Evolutionary conservation across 2,797 vertebrate genomes (phyloP).

Genomic region (Chelonia mydas): DNA sequence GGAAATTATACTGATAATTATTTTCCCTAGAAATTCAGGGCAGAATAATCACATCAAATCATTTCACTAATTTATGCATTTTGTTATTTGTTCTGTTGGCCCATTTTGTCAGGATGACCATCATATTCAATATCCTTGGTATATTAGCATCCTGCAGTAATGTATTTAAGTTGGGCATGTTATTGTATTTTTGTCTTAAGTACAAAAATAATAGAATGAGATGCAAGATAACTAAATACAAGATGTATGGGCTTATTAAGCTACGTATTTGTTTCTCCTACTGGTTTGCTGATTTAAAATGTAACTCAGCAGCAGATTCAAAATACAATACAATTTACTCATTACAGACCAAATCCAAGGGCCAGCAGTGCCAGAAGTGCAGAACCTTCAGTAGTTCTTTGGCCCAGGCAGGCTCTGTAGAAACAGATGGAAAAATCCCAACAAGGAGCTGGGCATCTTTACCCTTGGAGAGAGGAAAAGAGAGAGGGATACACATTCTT

Average conservation of each 20-base stretch:
- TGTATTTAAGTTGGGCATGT: constrained; percentile 63
- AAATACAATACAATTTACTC: constrained; percentile 40
- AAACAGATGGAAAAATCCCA: background rate
- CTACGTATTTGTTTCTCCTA: constrained; percentile 49
- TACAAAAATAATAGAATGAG: constrained; percentile 71
- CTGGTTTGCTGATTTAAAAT: constrained; percentile 42
- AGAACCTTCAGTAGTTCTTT: background rate
- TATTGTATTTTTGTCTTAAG: constrained; percentile 65
- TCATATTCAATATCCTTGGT: constrained; percentile 74
- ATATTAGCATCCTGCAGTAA: constrained; percentile 73
- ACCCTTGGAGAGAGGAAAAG: background rate
- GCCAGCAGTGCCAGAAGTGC: background rate
- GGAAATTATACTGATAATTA: constrained; percentile 68
- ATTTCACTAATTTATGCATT: constrained; percentile 65
- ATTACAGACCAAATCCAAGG: background rate
- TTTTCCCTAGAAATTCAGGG: constrained; percentile 70
- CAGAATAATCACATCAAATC: constrained; percentile 72
- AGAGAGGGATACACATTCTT: background rate
- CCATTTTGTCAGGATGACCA: constrained; percentile 64
- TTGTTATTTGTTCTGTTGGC: constrained; percentile 71
- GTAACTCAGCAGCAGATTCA: constrained; percentile 30
- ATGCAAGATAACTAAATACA: constrained; percentile 21
- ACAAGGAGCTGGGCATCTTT: background rate
- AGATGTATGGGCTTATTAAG: background rate
- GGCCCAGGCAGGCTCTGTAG: background rate